These are phyloP conservation scores for Agriopis marginaria DNA, from an alignment of 2,888 invertebrate species.

Conservation along the genomic window DNA sequence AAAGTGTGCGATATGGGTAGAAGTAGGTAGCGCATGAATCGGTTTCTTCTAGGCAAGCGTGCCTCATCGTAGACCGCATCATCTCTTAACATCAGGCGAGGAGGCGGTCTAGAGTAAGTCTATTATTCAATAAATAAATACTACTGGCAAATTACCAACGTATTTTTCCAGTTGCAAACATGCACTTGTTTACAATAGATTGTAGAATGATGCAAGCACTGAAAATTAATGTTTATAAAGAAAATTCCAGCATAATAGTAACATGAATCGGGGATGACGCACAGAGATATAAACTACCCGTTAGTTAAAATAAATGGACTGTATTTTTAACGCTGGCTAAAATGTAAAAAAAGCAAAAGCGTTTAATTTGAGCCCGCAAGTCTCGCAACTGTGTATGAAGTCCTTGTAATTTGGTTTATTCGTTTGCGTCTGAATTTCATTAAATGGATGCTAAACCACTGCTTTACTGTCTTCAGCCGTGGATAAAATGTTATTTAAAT, in stretches of 20 bases:
- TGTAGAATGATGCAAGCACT: constrained; percentile 26
- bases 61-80: no score
- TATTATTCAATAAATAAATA: no score
- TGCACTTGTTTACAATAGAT: constrained; percentile 32
- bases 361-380: constrained; percentile 25
- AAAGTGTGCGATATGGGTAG: constrained; percentile 20
- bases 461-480: constrained; percentile 27
- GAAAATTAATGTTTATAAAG: constrained; percentile 38
- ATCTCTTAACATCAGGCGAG: no score
- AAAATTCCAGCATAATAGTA: constrained; percentile 32
- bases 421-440: constrained; percentile 33
- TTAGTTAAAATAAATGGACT: constrained; percentile 30
- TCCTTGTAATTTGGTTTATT: constrained; percentile 33
- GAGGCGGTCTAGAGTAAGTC: no score
- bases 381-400: constrained; percentile 17
- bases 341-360: constrained; percentile 4
- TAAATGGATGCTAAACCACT: constrained; percentile 29
- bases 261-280: constrained; percentile 34
- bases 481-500: constrained; percentile 35
- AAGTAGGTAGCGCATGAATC: neutral
- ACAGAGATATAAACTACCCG: constrained; percentile 27
- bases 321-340: constrained; percentile 27
- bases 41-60: no score
- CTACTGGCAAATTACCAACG: neutral
- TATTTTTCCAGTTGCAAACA: constrained; percentile 21